Conservation (phyloP, 1,140 invertebrate species). For the Oryzaephilus surinamensis region DNA sequence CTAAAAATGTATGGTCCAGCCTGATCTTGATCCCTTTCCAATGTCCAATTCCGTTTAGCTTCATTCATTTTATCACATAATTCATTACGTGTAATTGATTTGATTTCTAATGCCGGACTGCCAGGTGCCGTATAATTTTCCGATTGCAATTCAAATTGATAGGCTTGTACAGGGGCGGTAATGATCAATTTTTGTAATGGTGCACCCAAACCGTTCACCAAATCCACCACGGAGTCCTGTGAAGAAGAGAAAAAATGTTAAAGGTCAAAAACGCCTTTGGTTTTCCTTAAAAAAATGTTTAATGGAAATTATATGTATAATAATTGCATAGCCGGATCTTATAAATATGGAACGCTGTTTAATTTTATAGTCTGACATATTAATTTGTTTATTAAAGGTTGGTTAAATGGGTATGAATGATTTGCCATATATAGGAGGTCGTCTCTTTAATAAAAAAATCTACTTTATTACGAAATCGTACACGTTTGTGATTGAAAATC, state of each 20-base stretch:
- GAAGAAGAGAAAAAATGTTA: too few species aligned
- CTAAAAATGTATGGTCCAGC: slow-evolving; percentile 66
- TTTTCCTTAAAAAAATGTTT: too few species aligned
- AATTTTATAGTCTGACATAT: background rate
- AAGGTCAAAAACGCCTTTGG: too few species aligned
- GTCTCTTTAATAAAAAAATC: too few species aligned
- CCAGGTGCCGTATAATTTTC: slow-evolving; percentile 55
- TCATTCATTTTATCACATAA: slow-evolving; percentile 48
- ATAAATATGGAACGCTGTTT: background rate
- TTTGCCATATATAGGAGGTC: background rate
- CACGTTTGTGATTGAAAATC: background rate
- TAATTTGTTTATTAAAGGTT: too few species aligned
- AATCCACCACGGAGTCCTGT: slow-evolving; percentile 66
- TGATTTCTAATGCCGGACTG: slow-evolving; percentile 45
- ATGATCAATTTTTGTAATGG: slow-evolving; percentile 57
- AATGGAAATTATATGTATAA: background rate
- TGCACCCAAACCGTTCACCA: slow-evolving; percentile 58
- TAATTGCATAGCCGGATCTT: background rate
- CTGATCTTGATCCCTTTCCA: slow-evolving; percentile 68
- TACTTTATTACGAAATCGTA: too few species aligned
- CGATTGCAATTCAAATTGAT: slow-evolving; percentile 53
- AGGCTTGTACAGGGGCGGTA: slow-evolving; percentile 55
- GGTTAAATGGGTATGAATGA: too few species aligned
- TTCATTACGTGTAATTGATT: slow-evolving; percentile 44
- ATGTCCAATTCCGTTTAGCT: slow-evolving; percentile 53